phyloP scores from a whole-genome alignment of 2,888 invertebrate species.

The Ophonus ardosiacus region DNA sequence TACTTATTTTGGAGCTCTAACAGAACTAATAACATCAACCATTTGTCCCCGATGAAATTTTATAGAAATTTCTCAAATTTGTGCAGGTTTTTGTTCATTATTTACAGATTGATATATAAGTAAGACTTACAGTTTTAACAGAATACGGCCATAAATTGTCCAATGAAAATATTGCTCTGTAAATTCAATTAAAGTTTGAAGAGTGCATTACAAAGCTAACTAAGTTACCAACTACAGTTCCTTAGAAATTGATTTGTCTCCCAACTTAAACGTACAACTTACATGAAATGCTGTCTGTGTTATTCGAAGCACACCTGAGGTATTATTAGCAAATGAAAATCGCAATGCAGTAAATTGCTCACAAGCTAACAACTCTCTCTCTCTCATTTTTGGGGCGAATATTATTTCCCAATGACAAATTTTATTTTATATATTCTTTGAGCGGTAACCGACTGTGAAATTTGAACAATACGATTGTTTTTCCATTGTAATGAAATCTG shows the following conservation, averaged over 20 bases:
- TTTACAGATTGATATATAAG: too few relatives aligned
- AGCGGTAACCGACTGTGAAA: not conserved
- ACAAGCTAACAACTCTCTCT: not conserved
- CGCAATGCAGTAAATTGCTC: not conserved
- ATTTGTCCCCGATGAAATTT: too few relatives aligned
- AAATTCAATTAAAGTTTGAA: not conserved
- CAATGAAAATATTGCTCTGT: not conserved
- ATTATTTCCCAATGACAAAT: not conserved
- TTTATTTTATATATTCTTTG: not conserved
- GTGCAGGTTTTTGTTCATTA: too few relatives aligned
- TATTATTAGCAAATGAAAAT: not conserved
- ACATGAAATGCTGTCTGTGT: constrained; percentile 1
- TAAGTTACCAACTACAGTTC: constrained; percentile 5
- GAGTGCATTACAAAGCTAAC: not conserved
- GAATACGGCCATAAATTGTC: too few relatives aligned
- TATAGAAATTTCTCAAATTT: too few relatives aligned
- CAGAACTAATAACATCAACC: too few relatives aligned
- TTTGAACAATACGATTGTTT: not conserved
- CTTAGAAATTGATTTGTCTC: constrained; percentile 19
- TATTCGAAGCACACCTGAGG: not conserved
- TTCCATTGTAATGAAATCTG: not conserved
- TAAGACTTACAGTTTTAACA: too few relatives aligned
- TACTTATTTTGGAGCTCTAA: too few relatives aligned
- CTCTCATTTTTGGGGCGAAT: not conserved
- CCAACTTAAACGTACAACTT: constrained; percentile 9